A percentile compares a stretch with the other conserved stretches of the same genome.
These are phyloP conservation scores for Turritopsis rubra DNA, from an alignment of 30 jellyfish, hydroid and myxozoan genomes.

Conservation along the genomic window DNA sequence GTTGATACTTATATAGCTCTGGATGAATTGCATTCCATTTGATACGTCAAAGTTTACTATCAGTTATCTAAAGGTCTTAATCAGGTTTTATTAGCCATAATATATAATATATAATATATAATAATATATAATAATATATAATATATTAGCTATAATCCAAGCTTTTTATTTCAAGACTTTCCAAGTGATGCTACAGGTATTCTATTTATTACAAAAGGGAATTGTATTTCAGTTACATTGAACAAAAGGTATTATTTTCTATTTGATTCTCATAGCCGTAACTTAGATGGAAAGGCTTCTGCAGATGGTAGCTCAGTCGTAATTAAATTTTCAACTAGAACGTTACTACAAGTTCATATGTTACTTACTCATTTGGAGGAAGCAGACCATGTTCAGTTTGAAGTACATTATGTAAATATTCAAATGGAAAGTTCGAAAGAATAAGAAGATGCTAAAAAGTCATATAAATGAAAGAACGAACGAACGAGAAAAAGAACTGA, in stretches of 20 bases:
- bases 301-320: slow-evolving; percentile 23
- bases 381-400: slow-evolving; percentile 1
- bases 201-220: slow-evolving; percentile 18
- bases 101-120: no score
- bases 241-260: not conserved
- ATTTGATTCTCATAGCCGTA: slow-evolving; percentile 29
- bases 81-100: no score
- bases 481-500: not conserved
- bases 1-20: not conserved
- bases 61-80: no score
- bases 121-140: no score
- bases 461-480: not conserved
- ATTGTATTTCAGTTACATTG: not conserved
- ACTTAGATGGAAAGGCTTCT: not conserved
- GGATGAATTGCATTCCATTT: slow-evolving; percentile 15
- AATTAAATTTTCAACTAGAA: not conserved
- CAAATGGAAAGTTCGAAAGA: not conserved
- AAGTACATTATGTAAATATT: not conserved
- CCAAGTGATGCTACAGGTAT: slow-evolving; percentile 1
- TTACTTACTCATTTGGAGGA: not conserved
- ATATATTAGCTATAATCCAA: no score
- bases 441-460: not conserved
- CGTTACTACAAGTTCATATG: not conserved
- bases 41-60: no score
- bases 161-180: not conserved